Conservation (phyloP, 2,113 vertebrate genomes). For the Platycercus adscitus region DNA sequence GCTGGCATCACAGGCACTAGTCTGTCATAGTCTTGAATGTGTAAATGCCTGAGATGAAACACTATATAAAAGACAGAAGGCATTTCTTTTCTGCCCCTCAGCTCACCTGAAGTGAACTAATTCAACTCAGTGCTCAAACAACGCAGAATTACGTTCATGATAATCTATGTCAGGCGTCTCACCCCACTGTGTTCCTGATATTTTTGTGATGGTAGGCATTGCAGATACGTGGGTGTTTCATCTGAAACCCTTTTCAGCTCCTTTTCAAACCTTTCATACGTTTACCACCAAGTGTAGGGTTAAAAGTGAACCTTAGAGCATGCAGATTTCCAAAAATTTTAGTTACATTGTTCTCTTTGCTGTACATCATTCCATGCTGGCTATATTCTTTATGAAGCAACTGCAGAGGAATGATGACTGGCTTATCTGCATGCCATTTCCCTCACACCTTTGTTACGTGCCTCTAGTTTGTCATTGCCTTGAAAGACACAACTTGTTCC, state of each 20-base stretch:
- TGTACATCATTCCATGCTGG: neutral
- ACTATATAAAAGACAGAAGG: neutral
- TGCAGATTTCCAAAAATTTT: neutral
- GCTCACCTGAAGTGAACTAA: neutral
- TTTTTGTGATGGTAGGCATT: neutral
- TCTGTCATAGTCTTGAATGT: neutral
- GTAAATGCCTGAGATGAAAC: neutral
- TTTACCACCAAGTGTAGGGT: neutral
- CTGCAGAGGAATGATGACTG: neutral
- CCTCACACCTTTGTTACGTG: neutral
- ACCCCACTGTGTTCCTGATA: neutral
- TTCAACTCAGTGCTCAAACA: neutral
- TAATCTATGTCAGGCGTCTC: neutral
- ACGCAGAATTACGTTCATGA: neutral
- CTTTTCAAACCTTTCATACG: neutral
- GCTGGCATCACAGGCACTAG: neutral
- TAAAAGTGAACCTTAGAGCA: neutral
- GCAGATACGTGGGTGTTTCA: neutral
- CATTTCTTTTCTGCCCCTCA: neutral
- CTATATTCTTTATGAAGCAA: neutral
- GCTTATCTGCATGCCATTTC: neutral
- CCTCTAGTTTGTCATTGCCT: neutral
- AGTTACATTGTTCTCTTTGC: neutral
- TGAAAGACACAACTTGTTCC: neutral
- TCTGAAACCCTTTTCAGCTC: neutral